Conservation (phyloP, 2,888 invertebrate genomes). For the Drepanosiphum platanoidis region DNA sequence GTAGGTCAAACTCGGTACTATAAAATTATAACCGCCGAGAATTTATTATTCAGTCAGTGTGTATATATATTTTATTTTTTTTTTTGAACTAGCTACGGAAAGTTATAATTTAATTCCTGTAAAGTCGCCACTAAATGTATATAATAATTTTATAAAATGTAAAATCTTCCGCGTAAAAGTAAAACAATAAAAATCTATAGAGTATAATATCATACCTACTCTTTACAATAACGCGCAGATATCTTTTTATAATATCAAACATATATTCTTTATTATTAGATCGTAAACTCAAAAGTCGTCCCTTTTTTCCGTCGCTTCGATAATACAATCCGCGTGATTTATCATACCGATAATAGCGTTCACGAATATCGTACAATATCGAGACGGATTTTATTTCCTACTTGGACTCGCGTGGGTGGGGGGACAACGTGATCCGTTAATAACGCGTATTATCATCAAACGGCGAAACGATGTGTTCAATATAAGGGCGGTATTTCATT, state of each 20-base stretch:
- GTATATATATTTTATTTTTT: no score
- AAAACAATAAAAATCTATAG: background rate
- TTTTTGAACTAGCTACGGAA: background rate
- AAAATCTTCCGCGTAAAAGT: background rate
- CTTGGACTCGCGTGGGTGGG: no score
- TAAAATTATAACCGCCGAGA: background rate
- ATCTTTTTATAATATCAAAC: background rate
- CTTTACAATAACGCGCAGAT: background rate
- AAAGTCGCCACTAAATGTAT: background rate
- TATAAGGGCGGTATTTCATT: no score
- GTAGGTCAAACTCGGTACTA: background rate
- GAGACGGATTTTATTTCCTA: no score
- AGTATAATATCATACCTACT: background rate
- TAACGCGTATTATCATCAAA: no score
- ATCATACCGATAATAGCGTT: background rate
- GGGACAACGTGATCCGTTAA: no score
- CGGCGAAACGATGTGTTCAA: no score
- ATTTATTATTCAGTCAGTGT: background rate
- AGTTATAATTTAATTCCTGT: background rate
- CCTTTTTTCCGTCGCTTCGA: background rate
- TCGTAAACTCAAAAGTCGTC: background rate
- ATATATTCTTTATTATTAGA: background rate
- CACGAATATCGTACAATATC: no score
- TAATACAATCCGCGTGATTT: background rate
- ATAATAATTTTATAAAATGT: constrained; percentile 5